These are phyloP conservation scores for Enteromius anoplus DNA, from an alignment of 2,797 vertebrate genomes.

Conservation along the genomic window DNA sequence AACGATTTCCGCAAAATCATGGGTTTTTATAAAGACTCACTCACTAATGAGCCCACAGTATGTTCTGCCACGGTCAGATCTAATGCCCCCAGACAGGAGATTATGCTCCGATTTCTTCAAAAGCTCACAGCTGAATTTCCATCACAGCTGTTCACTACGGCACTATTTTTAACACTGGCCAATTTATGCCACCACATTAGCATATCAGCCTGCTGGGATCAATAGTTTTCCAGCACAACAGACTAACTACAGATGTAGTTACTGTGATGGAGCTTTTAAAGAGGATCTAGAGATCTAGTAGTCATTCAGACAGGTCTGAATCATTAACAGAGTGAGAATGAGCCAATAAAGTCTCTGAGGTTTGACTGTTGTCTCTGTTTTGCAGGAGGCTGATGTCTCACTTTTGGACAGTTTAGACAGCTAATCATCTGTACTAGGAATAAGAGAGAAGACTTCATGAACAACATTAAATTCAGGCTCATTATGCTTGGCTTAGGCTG, in stretches of 20 bases:
- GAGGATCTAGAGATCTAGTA: conserved; percentile 38
- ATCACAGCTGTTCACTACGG: conserved; percentile 18
- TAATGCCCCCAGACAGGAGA: conserved; percentile 25
- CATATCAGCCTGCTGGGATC: conserved; percentile 35
- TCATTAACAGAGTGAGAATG: background rate
- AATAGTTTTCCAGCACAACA: conserved; percentile 36
- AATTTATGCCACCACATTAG: conserved; percentile 17
- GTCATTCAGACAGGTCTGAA: conserved; percentile 20
- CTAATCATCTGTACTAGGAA: conserved; percentile 29
- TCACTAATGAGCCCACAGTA: conserved; percentile 36
- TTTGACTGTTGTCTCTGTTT: conserved; percentile 27
- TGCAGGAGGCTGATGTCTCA: conserved; percentile 17
- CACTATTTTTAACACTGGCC: conserved; percentile 20
- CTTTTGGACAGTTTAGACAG: conserved; percentile 29
- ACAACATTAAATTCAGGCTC: conserved; percentile 33
- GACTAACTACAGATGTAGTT: conserved; percentile 37
- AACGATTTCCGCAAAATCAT: conserved; percentile 5
- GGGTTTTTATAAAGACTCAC: conserved; percentile 27
- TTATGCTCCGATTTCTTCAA: conserved; percentile 37
- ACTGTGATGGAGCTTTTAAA: conserved; percentile 35
- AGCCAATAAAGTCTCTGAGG: conserved; percentile 13
- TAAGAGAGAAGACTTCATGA: conserved; percentile 30
- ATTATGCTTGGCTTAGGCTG: background rate
- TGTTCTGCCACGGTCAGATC: conserved; percentile 13
- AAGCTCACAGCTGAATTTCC: conserved; percentile 13